Evolutionary conservation across 2,888 invertebrate genomes (phyloP), one percentile per base, ranked within the genome.

Genomic region (Phorcus lineatus): DNA sequence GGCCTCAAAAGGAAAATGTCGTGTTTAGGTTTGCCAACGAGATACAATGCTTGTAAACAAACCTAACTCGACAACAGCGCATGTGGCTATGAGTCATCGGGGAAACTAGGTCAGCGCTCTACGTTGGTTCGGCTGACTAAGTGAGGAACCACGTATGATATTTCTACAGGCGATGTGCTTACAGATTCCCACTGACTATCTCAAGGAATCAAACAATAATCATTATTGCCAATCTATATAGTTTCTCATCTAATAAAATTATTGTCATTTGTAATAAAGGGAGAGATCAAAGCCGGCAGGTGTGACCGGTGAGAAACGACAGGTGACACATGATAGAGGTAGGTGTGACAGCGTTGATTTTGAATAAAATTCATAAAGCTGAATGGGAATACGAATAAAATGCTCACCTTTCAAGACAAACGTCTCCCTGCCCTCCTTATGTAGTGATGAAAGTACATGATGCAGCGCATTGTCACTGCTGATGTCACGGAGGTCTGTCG

Each of bases 401-500:
- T 17, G 81, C 95, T 95, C 92, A 96, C 96, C 96, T 90, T 95
- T 94, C 67, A 96, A 94, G 82, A 96, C 94, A 54, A 95, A 94
- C 0, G 95, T 95, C 86, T 95, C 95, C 85, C 95, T 94, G 88
- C 95, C 95, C 88, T 96, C 95, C 87, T 95, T 95, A 40, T 95
- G 94, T 70, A 96, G 94, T n/a, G 95, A 95, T 74, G 95, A 94
- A 57, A 96, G 93, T 78, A 96, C 95, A 79, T 95, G 94, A 86
- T 95, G 94, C 80, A 96, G 92, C 7, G 96, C 95, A 90, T 95
- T 95, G 77, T 90, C 89, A n/a, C 86, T 82, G 3, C 86, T 82
- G 4, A 89, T 80, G 22, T 87, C 82, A 67, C 94, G 94, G 86
- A 95, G 93, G 89, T 96, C 95, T 81, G 94, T 93, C 57, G 95